Evolutionary conservation across 2,888 invertebrate genomes (phyloP).

Genomic region (Cephus nigrinus): DNA sequence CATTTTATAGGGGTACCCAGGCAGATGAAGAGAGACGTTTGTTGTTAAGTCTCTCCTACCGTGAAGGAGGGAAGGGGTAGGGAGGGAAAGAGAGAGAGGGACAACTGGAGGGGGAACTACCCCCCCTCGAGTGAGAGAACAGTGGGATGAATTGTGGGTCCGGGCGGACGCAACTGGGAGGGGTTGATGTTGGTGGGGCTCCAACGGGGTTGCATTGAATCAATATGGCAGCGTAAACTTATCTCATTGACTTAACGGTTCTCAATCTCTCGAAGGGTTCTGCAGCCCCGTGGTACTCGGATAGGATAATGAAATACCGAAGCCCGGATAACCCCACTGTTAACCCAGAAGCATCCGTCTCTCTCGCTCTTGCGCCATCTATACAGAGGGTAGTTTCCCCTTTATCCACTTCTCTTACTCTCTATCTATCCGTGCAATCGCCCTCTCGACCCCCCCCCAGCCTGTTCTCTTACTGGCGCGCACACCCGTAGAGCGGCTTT

Average conservation of each 20-base stretch:
- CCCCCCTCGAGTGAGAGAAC: no score
- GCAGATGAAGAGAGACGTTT: no score
- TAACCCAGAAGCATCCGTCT: constrained; percentile 11
- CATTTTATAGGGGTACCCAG: no score
- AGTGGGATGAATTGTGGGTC: neutral
- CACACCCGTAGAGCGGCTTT: neutral
- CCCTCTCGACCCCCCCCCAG: constrained; percentile 8
- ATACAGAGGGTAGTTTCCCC: neutral
- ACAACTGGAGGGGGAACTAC: neutral
- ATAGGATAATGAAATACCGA: constrained; percentile 55
- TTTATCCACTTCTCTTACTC: constrained; percentile 3
- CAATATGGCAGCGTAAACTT: constrained; percentile 51
- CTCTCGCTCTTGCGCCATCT: neutral
- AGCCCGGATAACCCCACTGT: constrained; percentile 21
- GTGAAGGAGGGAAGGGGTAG: neutral
- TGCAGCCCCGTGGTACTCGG: constrained; percentile 29
- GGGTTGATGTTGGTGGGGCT: constrained; percentile 4
- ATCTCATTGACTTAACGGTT: constrained; percentile 51
- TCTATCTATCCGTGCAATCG: neutral
- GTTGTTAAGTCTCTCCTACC: no score
- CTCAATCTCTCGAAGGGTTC: constrained; percentile 31
- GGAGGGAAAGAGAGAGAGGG: constrained; percentile 11
- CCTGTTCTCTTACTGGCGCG: constrained; percentile 2
- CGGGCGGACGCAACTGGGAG: constrained; percentile 3
- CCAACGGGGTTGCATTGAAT: constrained; percentile 37